Conservation (phyloP, 1,140 invertebrate species). For the Conus betulinus region DNA sequence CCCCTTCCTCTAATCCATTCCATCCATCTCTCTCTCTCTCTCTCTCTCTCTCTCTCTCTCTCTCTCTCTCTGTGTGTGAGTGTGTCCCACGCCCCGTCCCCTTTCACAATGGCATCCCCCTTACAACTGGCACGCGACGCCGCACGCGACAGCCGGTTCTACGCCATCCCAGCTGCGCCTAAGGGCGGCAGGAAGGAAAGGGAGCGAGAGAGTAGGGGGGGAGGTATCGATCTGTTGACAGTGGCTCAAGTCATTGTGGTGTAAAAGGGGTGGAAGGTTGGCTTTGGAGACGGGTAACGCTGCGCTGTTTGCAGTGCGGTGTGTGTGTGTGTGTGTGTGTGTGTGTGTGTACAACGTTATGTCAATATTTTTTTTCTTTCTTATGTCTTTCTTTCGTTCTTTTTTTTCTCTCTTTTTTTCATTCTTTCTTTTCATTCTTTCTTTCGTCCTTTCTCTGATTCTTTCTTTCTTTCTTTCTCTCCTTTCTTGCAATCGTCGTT, state of each 20-base stretch:
- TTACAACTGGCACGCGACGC: neutral
- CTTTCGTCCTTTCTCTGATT: neutral
- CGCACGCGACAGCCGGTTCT: neutral
- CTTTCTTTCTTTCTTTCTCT: constrained; percentile 17
- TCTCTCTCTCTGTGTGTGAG: neutral
- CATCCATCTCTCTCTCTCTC: neutral
- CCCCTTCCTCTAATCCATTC: neutral
- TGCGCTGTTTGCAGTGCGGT: neutral
- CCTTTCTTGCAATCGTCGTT: too few relatives aligned
- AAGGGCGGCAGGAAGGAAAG: neutral
- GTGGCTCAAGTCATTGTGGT: neutral
- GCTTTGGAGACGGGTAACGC: too few relatives aligned
- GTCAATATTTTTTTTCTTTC: too few relatives aligned
- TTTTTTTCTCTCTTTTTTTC: neutral
- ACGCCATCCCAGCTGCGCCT: neutral
- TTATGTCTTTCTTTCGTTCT: neutral
- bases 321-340: neutral
- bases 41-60: neutral
- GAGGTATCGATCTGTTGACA: neutral
- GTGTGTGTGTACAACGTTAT: too few relatives aligned
- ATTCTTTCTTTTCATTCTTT: constrained; percentile 5
- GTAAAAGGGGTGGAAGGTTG: neutral
- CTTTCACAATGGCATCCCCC: neutral
- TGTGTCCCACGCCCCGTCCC: neutral
- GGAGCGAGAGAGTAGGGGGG: neutral